Base-by-base conservation (phyloP, 2,113 vertebrate species). In the Beaufortia kweichowensis region DNA sequence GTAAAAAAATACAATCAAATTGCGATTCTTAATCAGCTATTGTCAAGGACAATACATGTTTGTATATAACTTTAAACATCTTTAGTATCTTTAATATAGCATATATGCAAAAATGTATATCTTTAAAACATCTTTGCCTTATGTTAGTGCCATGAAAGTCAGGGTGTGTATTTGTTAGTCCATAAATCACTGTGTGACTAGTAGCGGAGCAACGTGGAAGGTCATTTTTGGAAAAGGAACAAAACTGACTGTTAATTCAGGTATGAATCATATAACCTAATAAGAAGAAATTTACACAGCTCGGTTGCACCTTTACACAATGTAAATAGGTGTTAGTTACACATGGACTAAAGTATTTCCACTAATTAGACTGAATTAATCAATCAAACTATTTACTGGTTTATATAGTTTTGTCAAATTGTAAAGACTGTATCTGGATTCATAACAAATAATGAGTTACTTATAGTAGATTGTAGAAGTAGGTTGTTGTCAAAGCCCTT, bases 161-260 rank as follows among this genome's bases (percentile, higher is more conserved):
- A 35, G 33, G 1, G 35, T 24, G 21, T 55, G 67, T 75, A 74
- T 68, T 70, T 70, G 80, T 62, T 7, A 63, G 0, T 21, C 1
- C 17, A 63, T 29, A 28, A 24, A 28, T 4, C 23, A 62, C 39
- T 76, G 80, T 80, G 83, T 82, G 83, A 63, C 65, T 41, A 14
- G 9, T 28, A 2, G 14, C 57, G 72, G 57, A 48, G 53, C 3
- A 28, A 24, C 23, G 12, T 46, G 56, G 23, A 83, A 82, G 70
- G 0, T 83, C 1, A 70, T 82, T 17, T 83, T 84, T 75, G 81
- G 75, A 75, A 70, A 73, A 57, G 79, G 75, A 46, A 71, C 60
- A n/a, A 60, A 80, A 81, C 73, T 85, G n/a, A 28, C 15, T n/a
- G 74, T 82, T 15, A 57, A 65, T 65, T 65, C 70, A 77, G 79